Evolutionary conservation across 2,113 vertebrate species (phyloP), one percentile per base, ranked within the genome.

Genomic region (Anseranas semipalmata): DNA sequence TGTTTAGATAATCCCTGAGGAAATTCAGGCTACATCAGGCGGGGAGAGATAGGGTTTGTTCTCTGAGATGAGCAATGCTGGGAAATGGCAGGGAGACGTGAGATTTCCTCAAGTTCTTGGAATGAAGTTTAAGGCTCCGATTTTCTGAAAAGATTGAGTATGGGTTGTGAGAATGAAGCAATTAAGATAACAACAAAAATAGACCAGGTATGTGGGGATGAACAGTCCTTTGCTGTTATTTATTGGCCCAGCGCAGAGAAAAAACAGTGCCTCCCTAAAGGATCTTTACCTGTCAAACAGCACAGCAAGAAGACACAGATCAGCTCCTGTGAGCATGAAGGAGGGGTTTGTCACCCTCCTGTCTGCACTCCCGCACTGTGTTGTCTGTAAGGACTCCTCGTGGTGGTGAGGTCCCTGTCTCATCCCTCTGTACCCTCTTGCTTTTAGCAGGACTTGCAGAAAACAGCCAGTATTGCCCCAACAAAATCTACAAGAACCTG

Each of bases 1-100:
- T 98, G 97, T 98, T 98, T 98, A 97, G 97, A 98, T 97, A 98
- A 98, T 97, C 95, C 85, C 95, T 12, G 43, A 93, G 97, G 97
- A 97, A 98, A 98, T 96, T 70, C 59, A 55, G 88, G 93, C 74
- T 87, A 21, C 83, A 87, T 96, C 85, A 86, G 96, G 96, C 50
- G 0, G 71, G 79, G 92, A 97, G 94, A 96, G 74, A 91, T 9
- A 94, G 80, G 46, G 88, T 75, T 93, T 95, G 71, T 92, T 96
- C 94, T 94, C 21, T 2, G 33, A 83, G 88, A 94, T 77, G 96
- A 96, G 96, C 96, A 91, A 87, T 90, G 92, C 95, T 96, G 95
- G 96, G 84, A 95, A 96, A 60, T 48, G 78, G 80, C 39, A 74
- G 70, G 76, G 78, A 97, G 87, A 87, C 33, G 59, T 11, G 73